Percentiles rank a stretch among this genome's conserved stretches.
These are phyloP conservation scores for Phrynocephalus vlangalii DNA, from an alignment of 2,797 vertebrate species.

Conservation along the genomic window DNA sequence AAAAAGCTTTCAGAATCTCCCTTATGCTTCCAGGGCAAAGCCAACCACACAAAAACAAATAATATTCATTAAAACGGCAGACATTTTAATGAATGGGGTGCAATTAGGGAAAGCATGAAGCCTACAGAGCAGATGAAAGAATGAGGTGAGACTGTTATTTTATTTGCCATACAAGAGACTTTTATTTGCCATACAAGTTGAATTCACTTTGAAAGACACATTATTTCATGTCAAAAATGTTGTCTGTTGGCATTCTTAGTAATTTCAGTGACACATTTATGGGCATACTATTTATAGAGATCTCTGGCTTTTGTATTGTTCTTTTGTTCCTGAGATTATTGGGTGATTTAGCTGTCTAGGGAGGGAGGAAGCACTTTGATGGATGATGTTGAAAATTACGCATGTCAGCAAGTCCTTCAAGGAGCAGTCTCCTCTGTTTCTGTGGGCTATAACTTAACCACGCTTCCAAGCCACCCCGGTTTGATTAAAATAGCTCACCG, in stretches of 20 bases:
- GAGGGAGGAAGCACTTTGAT: constrained; percentile 29
- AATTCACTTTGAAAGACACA: background rate
- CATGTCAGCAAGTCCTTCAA: constrained; percentile 43
- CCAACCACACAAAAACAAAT: background rate
- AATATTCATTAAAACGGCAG: background rate
- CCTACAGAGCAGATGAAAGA: no score
- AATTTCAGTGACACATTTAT: constrained; percentile 46
- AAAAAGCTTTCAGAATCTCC: background rate
- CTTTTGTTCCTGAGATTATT: constrained; percentile 44
- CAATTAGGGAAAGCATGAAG: background rate
- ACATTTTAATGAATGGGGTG: background rate
- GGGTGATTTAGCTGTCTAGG: constrained; percentile 39
- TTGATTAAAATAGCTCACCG: constrained; percentile 50
- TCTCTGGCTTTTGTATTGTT: constrained; percentile 53
- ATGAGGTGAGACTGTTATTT: background rate
- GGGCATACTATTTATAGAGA: constrained; percentile 55
- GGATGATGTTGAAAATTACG: constrained; percentile 41
- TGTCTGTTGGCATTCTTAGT: constrained; percentile 40
- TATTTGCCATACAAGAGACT: background rate
- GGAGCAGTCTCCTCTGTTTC: constrained; percentile 21
- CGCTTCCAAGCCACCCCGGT: constrained; percentile 39
- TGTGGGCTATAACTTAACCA: constrained; percentile 33
- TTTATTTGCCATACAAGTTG: background rate
- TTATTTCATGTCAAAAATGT: constrained; percentile 31
- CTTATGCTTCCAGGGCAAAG: background rate